Evolutionary conservation across 2,888 invertebrate genomes (phyloP), one percentile per base, ranked within the genome.

Genomic region (Dilophus febrilis): DNA sequence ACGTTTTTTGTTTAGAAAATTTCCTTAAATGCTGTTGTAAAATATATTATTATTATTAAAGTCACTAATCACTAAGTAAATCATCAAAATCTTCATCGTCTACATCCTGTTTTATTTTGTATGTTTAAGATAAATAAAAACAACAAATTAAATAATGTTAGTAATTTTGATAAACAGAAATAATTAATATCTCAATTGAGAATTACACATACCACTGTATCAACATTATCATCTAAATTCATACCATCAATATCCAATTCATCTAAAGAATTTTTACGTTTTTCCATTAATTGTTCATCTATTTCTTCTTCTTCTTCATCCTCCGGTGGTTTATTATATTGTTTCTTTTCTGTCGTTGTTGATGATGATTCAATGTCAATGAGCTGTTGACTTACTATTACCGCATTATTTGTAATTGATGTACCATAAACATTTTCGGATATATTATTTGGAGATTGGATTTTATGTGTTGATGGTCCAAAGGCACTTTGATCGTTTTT

Each of bases 221-320:
- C 84, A 47, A 83, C 77, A 53, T 72, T 74, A 46, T 82, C 82
- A 56, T 88, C 87, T 22, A 91, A 64, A 48, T 75, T 76, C 48
- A 86, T 71, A 47, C 78, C 81, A 47, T 87, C 86, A 39, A 90
- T 70, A 59, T 90, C 90, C 37, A 82, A 61, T 55, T 90, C 88
- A 52, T 74, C 74, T 48, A 52, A 53, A 7, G 57, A 51, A 12
- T 56, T 58, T 42, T 59, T 53, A 29, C 52, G 48, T 31, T 50
- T 50, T 40, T 52, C 53, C 14, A 49, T 47, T 44, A 50, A 50
- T 18, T 47, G 37, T 12, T 44, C 41, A 44, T 47, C 53, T 43
- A 45, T 30, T 14, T 43, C 43, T 38, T 43, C 38, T 22, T 30
- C 34, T 16, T 33, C 22, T 7, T 38, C 38, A 13, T 44, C 27